Evolutionary conservation across 2,888 invertebrate genomes (phyloP).

Genomic region (Empis stercorea): DNA sequence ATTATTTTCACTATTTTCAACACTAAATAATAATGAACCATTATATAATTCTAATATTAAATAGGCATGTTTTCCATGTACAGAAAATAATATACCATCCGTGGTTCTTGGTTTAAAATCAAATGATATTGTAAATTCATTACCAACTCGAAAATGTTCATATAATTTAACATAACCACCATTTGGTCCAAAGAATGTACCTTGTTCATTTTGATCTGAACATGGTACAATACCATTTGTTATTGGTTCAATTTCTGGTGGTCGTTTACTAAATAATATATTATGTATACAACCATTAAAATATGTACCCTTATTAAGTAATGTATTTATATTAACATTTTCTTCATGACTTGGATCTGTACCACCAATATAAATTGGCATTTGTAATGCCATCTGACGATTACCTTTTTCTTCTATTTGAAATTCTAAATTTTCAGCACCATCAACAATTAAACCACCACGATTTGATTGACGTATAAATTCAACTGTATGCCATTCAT

Average conservation of each 20-base stretch:
- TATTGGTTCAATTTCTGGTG: slow-evolving; percentile 45
- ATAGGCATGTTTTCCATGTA: slow-evolving; percentile 69
- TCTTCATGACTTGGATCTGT: slow-evolving; percentile 39
- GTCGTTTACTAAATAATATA: slow-evolving; percentile 54
- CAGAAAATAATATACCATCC: slow-evolving; percentile 74
- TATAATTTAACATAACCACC: slow-evolving; percentile 56
- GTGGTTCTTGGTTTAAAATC: slow-evolving; percentile 76
- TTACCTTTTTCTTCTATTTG: slow-evolving; percentile 44
- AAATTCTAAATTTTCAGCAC: slow-evolving; percentile 16
- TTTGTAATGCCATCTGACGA: slow-evolving; percentile 45
- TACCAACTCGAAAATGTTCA: slow-evolving; percentile 67
- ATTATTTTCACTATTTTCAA: slow-evolving; percentile 65
- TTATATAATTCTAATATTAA: slow-evolving; percentile 77
- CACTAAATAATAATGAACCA: slow-evolving; percentile 70
- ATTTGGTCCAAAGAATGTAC: slow-evolving; percentile 70
- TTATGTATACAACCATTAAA: slow-evolving; percentile 78
- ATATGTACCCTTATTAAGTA: slow-evolving; percentile 35
- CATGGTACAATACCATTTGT: slow-evolving; percentile 62
- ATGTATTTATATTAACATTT: slow-evolving; percentile 32
- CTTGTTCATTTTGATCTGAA: slow-evolving; percentile 62
- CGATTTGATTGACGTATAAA: slow-evolving; percentile 49
- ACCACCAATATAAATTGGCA: slow-evolving; percentile 75
- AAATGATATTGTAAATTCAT: slow-evolving; percentile 64
- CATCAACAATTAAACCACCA: slow-evolving; percentile 40
- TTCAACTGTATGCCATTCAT: slow-evolving; percentile 64